Conservation (phyloP, 2,113 vertebrate species). For the human region DNA sequence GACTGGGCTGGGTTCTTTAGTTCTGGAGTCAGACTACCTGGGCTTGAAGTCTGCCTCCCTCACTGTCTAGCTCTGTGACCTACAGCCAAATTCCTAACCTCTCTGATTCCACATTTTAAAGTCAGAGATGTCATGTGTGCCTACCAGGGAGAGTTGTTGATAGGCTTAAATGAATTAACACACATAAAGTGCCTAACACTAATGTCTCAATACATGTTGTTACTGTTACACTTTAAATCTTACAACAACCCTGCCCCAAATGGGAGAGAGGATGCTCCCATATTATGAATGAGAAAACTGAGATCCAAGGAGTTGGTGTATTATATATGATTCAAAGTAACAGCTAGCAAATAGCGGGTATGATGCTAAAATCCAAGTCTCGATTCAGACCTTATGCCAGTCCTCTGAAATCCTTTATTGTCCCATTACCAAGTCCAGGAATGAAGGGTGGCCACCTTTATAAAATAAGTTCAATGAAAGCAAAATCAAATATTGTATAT, state of each 20-base stretch:
- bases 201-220: not conserved
- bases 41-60: not conserved
- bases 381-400: not conserved
- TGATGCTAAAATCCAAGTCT: not conserved
- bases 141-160: not conserved
- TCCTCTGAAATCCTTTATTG: not conserved
- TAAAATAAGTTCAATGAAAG: not conserved
- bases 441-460: not conserved
- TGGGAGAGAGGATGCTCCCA: not conserved
- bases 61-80: not conserved
- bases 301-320: not conserved
- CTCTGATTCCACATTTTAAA: not conserved
- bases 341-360: not conserved
- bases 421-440: not conserved
- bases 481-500: not conserved
- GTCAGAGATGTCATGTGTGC: not conserved
- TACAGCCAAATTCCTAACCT: not conserved
- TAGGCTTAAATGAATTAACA: not conserved
- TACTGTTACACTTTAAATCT: not conserved
- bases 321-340: not conserved
- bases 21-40: not conserved
- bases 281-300: not conserved
- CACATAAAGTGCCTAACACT: not conserved
- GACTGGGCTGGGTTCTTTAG: not conserved
- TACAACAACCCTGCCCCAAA: not conserved